Conservation (phyloP, 2,113 vertebrate species). For the Dipodomys stephensi region DNA sequence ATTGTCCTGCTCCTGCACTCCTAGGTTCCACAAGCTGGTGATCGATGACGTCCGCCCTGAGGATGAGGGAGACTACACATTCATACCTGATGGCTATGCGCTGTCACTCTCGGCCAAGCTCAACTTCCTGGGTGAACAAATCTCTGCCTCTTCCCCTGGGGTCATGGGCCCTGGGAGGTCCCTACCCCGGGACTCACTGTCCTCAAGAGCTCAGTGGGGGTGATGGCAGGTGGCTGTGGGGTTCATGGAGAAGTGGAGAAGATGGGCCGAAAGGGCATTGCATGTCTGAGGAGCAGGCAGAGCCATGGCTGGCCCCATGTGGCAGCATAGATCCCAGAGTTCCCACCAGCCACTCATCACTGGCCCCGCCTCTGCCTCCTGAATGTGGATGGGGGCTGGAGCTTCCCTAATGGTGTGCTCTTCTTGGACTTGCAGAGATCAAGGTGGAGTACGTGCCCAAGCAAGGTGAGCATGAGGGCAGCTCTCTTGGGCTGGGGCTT, state of each 20-base stretch:
- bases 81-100: slow-evolving; percentile 93
- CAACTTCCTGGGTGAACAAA: slow-evolving; percentile 92
- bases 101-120: slow-evolving; percentile 94
- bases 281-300: accelerated
- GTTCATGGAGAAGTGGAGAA: neutral
- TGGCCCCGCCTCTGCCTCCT: neutral
- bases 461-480: slow-evolving; percentile 87
- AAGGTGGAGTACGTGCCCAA: slow-evolving; percentile 94
- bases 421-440: slow-evolving; percentile 88
- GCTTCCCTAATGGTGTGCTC: neutral
- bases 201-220: neutral
- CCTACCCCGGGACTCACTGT: neutral
- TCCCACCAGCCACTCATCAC: neutral
- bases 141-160: neutral
- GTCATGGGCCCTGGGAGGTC: accelerated
- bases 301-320: neutral
- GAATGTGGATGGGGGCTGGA: no score
- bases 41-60: slow-evolving; percentile 91
- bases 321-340: neutral
- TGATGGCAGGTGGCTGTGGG: neutral
- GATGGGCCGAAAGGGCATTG: neutral
- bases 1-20: neutral
- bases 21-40: slow-evolving; percentile 92
- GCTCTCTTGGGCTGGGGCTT: neutral
- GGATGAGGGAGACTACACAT: slow-evolving; percentile 94